Evolutionary conservation across 2,113 vertebrate species (phyloP).

Genomic region (Cyprinodon variegatus): DNA sequence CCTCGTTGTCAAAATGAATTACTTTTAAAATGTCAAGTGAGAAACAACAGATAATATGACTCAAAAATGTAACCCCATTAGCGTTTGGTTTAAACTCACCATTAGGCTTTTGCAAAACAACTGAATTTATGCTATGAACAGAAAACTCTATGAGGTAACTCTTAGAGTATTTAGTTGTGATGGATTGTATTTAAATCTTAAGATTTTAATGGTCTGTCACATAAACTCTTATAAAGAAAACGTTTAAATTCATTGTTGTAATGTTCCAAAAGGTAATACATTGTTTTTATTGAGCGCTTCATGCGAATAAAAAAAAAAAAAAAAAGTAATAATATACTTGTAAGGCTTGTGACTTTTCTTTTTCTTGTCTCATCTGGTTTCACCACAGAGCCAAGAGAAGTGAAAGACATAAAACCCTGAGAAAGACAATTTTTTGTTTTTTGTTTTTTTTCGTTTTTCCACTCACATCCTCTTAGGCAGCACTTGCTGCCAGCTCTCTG

Average conservation of each 20-base stretch:
- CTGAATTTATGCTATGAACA: not conserved
- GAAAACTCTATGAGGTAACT: not conserved
- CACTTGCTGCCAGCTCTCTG: not conserved
- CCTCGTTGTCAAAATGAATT: too few relatives aligned
- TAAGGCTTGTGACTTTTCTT: not conserved
- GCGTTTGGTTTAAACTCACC: too few relatives aligned
- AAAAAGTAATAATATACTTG: not conserved
- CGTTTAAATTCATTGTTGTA: too few relatives aligned
- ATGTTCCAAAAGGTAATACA: too few relatives aligned
- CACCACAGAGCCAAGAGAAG: not conserved
- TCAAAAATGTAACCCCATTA: too few relatives aligned
- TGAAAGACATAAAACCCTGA: not conserved
- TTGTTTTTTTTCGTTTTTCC: not conserved
- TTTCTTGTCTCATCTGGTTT: not conserved
- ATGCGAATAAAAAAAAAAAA: not conserved
- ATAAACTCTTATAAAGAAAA: not conserved
- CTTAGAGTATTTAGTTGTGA: too few relatives aligned
- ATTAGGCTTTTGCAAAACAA: not conserved
- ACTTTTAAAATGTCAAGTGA: too few relatives aligned
- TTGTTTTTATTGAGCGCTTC: not conserved
- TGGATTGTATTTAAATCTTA: not conserved
- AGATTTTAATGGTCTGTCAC: not conserved
- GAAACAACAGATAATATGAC: too few relatives aligned
- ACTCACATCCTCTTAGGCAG: constrained; percentile 18
- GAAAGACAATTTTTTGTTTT: not conserved